These are phyloP conservation scores for Gerris buenoi DNA, from an alignment of 1,140 invertebrate species.

Conservation along the genomic window DNA sequence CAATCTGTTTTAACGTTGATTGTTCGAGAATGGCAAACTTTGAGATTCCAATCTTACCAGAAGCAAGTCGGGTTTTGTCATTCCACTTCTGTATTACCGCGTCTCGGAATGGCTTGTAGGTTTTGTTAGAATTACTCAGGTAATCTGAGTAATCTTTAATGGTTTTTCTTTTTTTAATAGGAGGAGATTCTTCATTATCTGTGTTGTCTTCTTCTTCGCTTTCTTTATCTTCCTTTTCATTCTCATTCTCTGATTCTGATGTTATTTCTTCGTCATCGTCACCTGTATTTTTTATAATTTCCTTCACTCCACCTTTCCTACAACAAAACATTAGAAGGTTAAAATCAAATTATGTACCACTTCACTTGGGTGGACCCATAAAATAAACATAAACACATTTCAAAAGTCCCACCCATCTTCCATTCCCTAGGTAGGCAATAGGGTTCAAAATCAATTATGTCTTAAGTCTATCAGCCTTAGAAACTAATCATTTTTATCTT, in stretches of 20 bases:
- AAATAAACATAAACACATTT: too few relatives aligned
- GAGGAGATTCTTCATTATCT: conserved; percentile 27
- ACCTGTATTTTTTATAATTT: conserved; percentile 27
- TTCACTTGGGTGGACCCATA: too few relatives aligned
- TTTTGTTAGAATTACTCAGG: conserved; percentile 43
- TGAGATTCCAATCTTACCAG: conserved; percentile 40
- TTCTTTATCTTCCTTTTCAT: conserved; percentile 26
- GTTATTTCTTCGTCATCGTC: conserved; percentile 36
- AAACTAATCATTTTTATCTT: too few relatives aligned
- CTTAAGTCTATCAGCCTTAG: too few relatives aligned
- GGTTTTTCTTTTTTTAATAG: conserved; percentile 39
- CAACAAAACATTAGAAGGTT: neutral
- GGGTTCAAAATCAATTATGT: too few relatives aligned
- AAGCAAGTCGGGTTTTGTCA: conserved; percentile 63
- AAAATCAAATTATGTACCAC: too few relatives aligned
- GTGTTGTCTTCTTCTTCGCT: conserved; percentile 30
- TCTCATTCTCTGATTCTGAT: conserved; percentile 33
- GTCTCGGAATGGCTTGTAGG: conserved; percentile 56
- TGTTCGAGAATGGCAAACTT: conserved; percentile 52
- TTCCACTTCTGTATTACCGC: conserved; percentile 78
- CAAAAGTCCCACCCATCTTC: too few relatives aligned
- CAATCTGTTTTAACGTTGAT: conserved; percentile 68
- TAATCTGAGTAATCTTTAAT: conserved; percentile 41
- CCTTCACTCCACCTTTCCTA: neutral
- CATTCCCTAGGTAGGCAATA: too few relatives aligned